Base-by-base conservation (phyloP, 37 sponge, comb jelly and placozoan genomes). In the Chondrosia reniformis region DNA sequence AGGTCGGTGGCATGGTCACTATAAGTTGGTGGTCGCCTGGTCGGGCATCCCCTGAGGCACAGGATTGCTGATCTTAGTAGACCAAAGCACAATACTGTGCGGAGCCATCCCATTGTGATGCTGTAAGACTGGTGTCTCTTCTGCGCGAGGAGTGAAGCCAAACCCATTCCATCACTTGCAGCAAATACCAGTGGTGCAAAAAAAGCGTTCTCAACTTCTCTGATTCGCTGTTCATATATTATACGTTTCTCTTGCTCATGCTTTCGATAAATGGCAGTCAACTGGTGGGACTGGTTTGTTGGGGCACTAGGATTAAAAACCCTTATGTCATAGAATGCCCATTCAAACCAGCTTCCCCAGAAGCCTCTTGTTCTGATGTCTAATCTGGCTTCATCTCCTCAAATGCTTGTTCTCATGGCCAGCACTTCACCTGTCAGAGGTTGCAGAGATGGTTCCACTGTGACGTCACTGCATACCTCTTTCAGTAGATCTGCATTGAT, bases 361-460 rank as follows among this genome's bases (percentile, higher is more conserved):
- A 56, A 56, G 8, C 58, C 58, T 56, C 58, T 56, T n/a, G n/a
- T n/a, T n/a, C n/a, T n/a, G n/a, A n/a, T n/a, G n/a, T n/a, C n/a
- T n/a, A n/a, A n/a, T n/a, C n/a, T n/a, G n/a, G n/a, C n/a, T n/a
- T n/a, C n/a, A n/a, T n/a, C n/a, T n/a, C n/a, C n/a, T n/a, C n/a
- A n/a, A n/a, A n/a, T n/a, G n/a, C n/a, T n/a, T n/a, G n/a, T n/a
- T n/a, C n/a, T n/a, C n/a, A n/a, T n/a, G 8, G 58, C n/a, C 58
- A 56, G 8, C 58, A 56, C 58, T 3, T 56, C 58, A 28, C 58
- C 58, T 56, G 58, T 56, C 27, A 56, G 58, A 6, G 58, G 58
- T 56, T 56, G 58, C 58, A 56, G 58, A 56, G 58, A 28, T 56
- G 58, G 58, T 28, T 56, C 58, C 58, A 56, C 58, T 2, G 58